Conservation (phyloP, 2,888 invertebrate species). For the Apodemia duryi region DNA sequence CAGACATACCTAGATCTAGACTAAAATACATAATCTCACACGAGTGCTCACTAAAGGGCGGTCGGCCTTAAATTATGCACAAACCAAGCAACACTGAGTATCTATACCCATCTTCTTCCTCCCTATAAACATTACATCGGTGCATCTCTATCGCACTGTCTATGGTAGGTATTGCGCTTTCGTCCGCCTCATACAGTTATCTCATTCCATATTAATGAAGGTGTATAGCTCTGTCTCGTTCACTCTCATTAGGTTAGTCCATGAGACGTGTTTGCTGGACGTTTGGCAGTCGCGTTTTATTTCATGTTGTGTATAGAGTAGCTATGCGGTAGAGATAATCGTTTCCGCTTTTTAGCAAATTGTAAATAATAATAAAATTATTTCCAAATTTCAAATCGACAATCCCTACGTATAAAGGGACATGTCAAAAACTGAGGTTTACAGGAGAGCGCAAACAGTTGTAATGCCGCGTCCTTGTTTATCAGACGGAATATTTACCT, state of each 20-base stretch:
- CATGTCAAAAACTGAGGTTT: too few species aligned
- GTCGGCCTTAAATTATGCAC: conserved; percentile 70
- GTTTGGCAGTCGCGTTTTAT: conserved; percentile 70
- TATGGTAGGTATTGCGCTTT: conserved; percentile 69
- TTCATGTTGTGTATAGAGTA: conserved; percentile 45
- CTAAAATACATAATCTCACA: conserved; percentile 16
- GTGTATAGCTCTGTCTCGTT: conserved; percentile 47
- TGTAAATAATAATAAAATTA: too few species aligned
- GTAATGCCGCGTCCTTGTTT: too few species aligned
- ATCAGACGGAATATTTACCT: too few species aligned
- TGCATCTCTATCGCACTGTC: conserved; percentile 41
- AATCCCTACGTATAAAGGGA: too few species aligned
- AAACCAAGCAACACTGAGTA: conserved; percentile 63
- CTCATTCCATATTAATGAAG: conserved; percentile 37
- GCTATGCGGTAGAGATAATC: conserved; percentile 15
- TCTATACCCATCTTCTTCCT: conserved; percentile 46
- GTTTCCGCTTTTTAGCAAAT: neutral
- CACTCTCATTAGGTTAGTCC: conserved; percentile 76
- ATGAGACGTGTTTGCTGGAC: conserved; percentile 67
- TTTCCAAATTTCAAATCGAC: too few species aligned
- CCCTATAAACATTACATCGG: conserved; percentile 27
- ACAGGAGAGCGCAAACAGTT: too few species aligned
- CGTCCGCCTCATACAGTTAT: conserved; percentile 62
- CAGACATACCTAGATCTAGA: conserved; percentile 22
- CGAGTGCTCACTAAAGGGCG: conserved; percentile 59